A percentile compares a stretch with the other conserved stretches of the same genome.
These are phyloP conservation scores for Lophochroa leadbeateri DNA, from an alignment of 2,113 vertebrate species.

Conservation along the genomic window DNA sequence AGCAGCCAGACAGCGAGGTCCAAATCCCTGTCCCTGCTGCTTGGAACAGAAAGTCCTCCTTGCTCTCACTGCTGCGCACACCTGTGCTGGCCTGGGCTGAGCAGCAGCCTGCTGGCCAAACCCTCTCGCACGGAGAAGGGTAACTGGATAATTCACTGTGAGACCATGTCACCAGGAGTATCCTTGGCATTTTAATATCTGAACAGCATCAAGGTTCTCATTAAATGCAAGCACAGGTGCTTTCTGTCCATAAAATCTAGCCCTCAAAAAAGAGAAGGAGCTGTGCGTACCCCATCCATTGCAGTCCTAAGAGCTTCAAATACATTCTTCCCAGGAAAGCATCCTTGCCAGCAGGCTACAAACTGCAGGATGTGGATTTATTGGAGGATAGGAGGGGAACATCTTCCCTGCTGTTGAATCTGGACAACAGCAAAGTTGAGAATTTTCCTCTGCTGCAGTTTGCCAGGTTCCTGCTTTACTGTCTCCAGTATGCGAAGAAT, in stretches of 20 bases:
- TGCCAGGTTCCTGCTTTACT: background rate
- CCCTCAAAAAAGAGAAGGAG: background rate
- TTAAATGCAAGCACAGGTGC: background rate
- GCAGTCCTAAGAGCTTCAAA: background rate
- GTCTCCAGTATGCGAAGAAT: background rate
- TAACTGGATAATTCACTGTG: background rate
- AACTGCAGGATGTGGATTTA: background rate
- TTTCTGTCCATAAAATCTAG: background rate
- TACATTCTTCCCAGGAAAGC: background rate
- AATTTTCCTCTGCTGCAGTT: background rate
- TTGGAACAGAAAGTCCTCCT: background rate
- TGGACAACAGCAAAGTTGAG: background rate
- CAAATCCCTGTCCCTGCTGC: background rate
- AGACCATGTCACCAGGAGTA: background rate
- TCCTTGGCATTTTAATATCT: background rate
- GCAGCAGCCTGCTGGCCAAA: background rate
- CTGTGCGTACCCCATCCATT: accelerated
- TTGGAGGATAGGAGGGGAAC: background rate
- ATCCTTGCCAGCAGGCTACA: background rate
- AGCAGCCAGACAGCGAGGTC: background rate
- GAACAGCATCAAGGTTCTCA: background rate
- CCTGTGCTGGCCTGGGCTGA: background rate
- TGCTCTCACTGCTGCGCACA: background rate
- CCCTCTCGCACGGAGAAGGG: background rate
- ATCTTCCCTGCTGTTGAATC: background rate